Percentiles rank a stretch among this genome's conserved stretches.
Evolutionary conservation across 2,797 vertebrate species (phyloP).

Genomic region (Helarctos malayanus): DNA sequence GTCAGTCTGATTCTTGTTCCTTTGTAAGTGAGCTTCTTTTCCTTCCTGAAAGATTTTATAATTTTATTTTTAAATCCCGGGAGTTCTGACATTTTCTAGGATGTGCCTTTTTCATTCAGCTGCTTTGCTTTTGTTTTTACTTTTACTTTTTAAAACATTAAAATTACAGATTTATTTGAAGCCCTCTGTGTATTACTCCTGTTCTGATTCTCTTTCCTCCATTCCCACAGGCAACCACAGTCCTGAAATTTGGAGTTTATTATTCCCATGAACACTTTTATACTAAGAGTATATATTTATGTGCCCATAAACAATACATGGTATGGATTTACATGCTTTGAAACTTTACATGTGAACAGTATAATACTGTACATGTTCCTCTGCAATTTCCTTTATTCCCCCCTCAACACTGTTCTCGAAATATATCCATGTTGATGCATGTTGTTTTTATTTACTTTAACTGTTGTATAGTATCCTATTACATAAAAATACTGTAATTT

Average conservation of each 20-base stretch:
- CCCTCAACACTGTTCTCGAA: not conserved
- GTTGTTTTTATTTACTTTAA: slow-evolving; percentile 40
- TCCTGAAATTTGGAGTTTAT: slow-evolving; percentile 26
- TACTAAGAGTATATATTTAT: not conserved
- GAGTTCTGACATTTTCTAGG: slow-evolving; percentile 50
- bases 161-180: slow-evolving; percentile 43
- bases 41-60: slow-evolving; percentile 50
- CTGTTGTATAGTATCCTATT: not conserved
- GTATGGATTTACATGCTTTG: not conserved
- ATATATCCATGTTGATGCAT: not conserved
- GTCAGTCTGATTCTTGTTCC: slow-evolving; percentile 48
- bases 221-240: not conserved
- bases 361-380: not conserved
- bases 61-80: not conserved
- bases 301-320: not conserved
- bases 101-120: slow-evolving; percentile 17
- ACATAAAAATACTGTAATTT: not conserved
- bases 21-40: slow-evolving; percentile 52
- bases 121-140: not conserved
- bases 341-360: not conserved
- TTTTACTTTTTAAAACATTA: not conserved
- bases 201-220: not conserved
- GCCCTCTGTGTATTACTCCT: not conserved
- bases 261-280: not conserved
- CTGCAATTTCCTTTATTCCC: not conserved